These are phyloP conservation scores for Macrostomum cliftonense DNA, from an alignment of 2,888 invertebrate genomes.

Conservation along the genomic window DNA sequence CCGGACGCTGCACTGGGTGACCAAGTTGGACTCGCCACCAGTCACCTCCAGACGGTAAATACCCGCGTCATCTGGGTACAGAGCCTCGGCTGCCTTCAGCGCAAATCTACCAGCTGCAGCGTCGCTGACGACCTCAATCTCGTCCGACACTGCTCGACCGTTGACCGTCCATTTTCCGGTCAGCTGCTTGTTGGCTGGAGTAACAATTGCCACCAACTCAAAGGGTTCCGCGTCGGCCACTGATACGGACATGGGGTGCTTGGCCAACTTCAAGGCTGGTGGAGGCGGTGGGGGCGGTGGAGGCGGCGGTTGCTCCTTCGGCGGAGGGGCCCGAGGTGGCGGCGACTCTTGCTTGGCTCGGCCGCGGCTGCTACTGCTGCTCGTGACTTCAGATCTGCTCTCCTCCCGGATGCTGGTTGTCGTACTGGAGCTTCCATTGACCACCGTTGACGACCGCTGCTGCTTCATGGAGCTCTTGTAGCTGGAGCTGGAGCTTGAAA, in stretches of 20 bases:
- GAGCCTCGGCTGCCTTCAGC: too few species aligned
- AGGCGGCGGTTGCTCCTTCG: neutral
- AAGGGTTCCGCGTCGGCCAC: conserved; percentile 1
- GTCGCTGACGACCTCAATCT: too few species aligned
- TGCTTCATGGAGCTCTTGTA: conserved; percentile 23
- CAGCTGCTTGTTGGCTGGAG: conserved; percentile 35
- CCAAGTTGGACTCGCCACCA: too few species aligned
- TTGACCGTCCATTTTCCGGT: too few species aligned
- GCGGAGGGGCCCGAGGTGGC: neutral
- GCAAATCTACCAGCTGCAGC: too few species aligned
- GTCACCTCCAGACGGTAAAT: too few species aligned
- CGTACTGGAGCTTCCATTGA: neutral
- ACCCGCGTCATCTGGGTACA: too few species aligned
- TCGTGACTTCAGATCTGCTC: conserved; percentile 14
- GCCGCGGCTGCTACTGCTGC: conserved; percentile 12
- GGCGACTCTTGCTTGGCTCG: conserved; percentile 11
- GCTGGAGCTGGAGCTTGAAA: conserved; percentile 24
- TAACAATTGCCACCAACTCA: conserved; percentile 23
- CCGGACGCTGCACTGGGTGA: too few species aligned
- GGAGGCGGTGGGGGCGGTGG: conserved; percentile 7
- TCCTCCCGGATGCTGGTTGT: too few species aligned
- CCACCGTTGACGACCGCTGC: conserved; percentile 16
- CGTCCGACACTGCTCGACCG: too few species aligned
- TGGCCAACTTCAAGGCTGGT: conserved; percentile 9
- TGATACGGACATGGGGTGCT: conserved; percentile 29